Evolutionary conservation across 1,140 invertebrate genomes (phyloP), one percentile per base, ranked within the genome.

Genomic region (Diabrotica undecimpunctata): DNA sequence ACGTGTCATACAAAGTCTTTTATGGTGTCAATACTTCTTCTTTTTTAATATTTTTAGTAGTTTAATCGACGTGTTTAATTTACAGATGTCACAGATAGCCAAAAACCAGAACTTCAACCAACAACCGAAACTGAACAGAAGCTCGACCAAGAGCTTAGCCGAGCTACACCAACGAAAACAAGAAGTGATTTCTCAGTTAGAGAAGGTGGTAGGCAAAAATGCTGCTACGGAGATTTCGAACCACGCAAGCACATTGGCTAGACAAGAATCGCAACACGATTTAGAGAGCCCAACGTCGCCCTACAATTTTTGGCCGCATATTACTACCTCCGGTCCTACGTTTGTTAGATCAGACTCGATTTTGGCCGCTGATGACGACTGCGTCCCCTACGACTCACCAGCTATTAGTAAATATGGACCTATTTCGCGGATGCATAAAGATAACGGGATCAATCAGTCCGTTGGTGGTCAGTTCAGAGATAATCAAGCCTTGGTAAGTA

Each of bases 321-420:
- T 78, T 74, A 66, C 80, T 75, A 46, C 67, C 4, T 69, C 68
- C 60, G 77, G 78, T 10, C 82, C 80, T 54, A 85, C 84, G 65
- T 87, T 86, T 77, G 84, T 85, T 46, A 81, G 85, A 60, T 83
- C 85, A 14, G 86, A 88, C 74, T 83, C 85, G 25, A 83, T 88
- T 69, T 75, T 87, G 65, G 84, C 87, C 37, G 88, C 89, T 60
- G 90, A 90, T 68, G 88, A 90, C 73, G 84, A 88, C 71, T 88
- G 88, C 70, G 84, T 91, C 52, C 89, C 91, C 5, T 91, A 91
- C 78, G 90, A 91, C 73, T 81, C 85, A 12, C 85, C 89, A 25
- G 77, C 86, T 13, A 85, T 86, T 13, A 91, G 86, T 72, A 91
- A 90, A 78, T 92, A 89, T 74, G 91, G 90, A 10, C 90, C 91